Evolutionary conservation across 1,140 invertebrate species (phyloP), one percentile per base, ranked within the genome.

Genomic region (Euura lappo): DNA sequence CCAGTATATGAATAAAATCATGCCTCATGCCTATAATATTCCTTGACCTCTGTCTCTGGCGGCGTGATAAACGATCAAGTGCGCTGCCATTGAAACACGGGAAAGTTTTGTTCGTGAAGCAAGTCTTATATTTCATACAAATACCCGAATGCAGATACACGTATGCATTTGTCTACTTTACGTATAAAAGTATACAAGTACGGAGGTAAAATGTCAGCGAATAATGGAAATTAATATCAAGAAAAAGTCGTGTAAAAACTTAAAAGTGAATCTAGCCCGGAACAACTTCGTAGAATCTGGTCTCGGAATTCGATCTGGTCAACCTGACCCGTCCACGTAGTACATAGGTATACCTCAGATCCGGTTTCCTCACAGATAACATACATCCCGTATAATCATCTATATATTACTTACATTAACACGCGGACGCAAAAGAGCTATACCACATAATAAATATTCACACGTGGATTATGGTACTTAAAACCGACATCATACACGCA

Each of bases 301-400:
- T 84, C 80, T 83, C 78, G 82, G 79, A 80, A 83, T 83, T 82
- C 77, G 76, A 83, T 84, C 80, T 80, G 81, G 81, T 84, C 84
- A 79, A 81, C 77, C 75, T 80, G 81, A 84, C 80, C 76, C 77
- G 78, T 71, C 78, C 71, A 69, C 66, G 51, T 67, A 28, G 28
- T 28, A 28, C 28, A 28, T 28, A 45, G 43, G 71, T 73, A 51
- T 60, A 44, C 64, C 69, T 70, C 44, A 60, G 28, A 80, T 81
- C 81, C 82, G 82, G 83, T 84, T 85, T 83, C 69, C 74, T 74
- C 79, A 77, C 72, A 75, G 79, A 78, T 79, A 60, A 11, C 13
- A 60, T 60, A 60, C 51, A 72, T 75, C 68, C 47, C 28, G 68
- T 60, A 60, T 60, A 60, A n/a, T 8, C 13, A 60, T 60, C 28